Conservation (phyloP, 2,113 vertebrate species). For the Eudorcas thomsonii region DNA sequence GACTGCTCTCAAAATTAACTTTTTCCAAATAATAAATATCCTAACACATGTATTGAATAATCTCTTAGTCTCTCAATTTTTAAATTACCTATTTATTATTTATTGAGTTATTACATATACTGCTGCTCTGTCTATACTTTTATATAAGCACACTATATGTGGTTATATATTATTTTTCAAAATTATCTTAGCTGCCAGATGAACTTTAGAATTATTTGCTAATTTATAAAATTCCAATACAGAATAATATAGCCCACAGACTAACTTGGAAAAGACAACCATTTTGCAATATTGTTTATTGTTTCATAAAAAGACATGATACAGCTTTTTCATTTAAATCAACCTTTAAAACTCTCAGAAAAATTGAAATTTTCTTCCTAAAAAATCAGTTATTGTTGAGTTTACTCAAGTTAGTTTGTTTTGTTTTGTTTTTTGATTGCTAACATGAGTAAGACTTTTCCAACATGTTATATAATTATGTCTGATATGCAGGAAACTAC, state of each 20-base stretch:
- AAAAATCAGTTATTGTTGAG: background rate
- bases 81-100: background rate
- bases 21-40: background rate
- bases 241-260: background rate
- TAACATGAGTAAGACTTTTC: background rate
- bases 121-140: background rate
- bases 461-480: background rate
- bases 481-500: background rate
- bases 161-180: background rate
- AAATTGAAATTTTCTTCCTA: background rate
- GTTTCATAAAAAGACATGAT: background rate
- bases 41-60: background rate
- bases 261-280: background rate
- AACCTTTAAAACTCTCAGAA: background rate
- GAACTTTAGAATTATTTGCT: constrained; percentile 4
- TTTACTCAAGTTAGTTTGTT: background rate
- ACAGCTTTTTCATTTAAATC: background rate
- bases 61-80: background rate
- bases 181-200: background rate
- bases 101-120: background rate
- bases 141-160: background rate
- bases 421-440: background rate
- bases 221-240: background rate
- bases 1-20: background rate
- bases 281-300: background rate